phyloP scores from a whole-genome alignment of 1,140 invertebrate species.

The Leucophenga varia region DNA sequence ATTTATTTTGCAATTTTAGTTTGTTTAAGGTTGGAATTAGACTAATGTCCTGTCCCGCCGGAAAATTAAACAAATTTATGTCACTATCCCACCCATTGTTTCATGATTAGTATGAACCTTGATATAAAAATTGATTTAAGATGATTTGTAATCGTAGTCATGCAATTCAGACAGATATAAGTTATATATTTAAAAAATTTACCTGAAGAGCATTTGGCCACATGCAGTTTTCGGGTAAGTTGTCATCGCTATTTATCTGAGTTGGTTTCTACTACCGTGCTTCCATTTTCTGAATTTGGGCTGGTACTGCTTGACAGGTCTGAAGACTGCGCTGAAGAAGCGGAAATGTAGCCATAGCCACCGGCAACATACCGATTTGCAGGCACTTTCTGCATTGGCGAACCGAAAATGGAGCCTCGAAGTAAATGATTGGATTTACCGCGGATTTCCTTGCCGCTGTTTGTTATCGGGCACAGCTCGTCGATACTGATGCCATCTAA shows the following conservation, averaged over 20 bases:
- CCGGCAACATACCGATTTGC: conserved; percentile 32
- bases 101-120: too few species aligned
- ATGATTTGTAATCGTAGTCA: too few species aligned
- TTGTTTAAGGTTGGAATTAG: too few species aligned
- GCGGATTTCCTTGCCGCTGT: conserved; percentile 26
- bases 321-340: conserved; percentile 6
- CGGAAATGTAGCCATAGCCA: conserved; percentile 19
- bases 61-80: too few species aligned
- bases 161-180: too few species aligned
- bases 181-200: conserved; percentile 2
- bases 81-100: too few species aligned
- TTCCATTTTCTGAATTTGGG: conserved; percentile 5
- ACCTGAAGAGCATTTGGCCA: conserved; percentile 55
- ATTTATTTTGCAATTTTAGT: too few species aligned
- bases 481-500: conserved; percentile 50
- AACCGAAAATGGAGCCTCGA: conserved; percentile 45
- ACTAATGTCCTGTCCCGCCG: too few species aligned
- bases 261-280: conserved; percentile 13
- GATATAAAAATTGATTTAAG: too few species aligned
- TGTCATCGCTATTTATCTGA: conserved; percentile 16
- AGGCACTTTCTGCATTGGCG: conserved; percentile 27
- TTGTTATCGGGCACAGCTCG: conserved; percentile 38
- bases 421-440: conserved; percentile 41
- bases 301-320: conserved; percentile 8
- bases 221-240: conserved; percentile 45